phyloP scores from a whole-genome alignment of 2,113 vertebrate species.

The Crotalus tigris region DNA sequence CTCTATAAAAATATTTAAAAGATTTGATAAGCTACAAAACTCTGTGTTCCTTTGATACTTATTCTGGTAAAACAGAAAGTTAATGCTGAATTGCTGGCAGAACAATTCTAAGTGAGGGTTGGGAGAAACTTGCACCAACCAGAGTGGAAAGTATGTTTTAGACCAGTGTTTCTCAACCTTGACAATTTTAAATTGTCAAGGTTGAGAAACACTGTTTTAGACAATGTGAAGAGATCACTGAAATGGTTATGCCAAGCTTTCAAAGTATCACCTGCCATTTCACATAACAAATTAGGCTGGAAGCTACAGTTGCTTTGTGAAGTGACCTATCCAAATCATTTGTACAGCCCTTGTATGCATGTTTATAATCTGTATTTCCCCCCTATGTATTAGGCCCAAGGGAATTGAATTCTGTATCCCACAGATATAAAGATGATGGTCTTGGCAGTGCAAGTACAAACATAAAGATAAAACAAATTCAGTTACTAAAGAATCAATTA shows the following conservation, averaged over 20 bases:
- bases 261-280: neutral
- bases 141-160: neutral
- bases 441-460: neutral
- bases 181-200: too few species aligned
- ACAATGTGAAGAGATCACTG: neutral
- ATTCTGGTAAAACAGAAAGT: neutral
- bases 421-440: neutral
- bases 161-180: neutral
- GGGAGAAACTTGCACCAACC: neutral
- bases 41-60: neutral
- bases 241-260: neutral
- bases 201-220: neutral
- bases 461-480: neutral
- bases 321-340: neutral
- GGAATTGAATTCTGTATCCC: neutral
- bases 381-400: neutral
- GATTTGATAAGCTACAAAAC: constrained; percentile 21
- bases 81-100: neutral
- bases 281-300: neutral
- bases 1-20: constrained; percentile 70
- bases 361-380: neutral
- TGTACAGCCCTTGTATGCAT: neutral
- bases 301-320: neutral
- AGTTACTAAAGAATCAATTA: neutral
- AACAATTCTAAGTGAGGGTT: neutral